These are phyloP conservation scores for Lepidonotus clava DNA, from an alignment of 2,888 invertebrate genomes.

Conservation along the genomic window DNA sequence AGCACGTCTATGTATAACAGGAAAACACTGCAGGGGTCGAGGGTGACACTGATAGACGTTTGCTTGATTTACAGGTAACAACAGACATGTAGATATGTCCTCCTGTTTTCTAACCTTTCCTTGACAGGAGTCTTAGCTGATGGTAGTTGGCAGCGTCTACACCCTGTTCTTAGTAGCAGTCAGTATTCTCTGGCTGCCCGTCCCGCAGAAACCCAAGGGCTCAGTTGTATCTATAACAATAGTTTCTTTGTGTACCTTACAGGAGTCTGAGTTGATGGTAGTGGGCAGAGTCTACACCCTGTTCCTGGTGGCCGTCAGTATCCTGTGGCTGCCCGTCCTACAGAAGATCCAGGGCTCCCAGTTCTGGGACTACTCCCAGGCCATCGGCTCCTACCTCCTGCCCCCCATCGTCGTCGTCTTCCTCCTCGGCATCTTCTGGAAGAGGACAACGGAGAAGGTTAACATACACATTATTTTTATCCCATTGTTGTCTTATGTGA, in stretches of 20 bases:
- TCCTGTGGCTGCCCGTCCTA: constrained; percentile 80
- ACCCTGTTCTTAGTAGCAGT: constrained; percentile 55
- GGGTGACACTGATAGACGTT: too few species aligned
- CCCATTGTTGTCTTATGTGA: too few species aligned
- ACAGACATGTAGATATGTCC: too few species aligned
- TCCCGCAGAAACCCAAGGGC: constrained; percentile 78
- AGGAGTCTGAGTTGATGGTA: constrained; percentile 65
- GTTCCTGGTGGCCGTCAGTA: constrained; percentile 65
- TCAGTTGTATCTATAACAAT: constrained; percentile 65
- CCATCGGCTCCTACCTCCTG: constrained; percentile 77
- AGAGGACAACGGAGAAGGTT: constrained; percentile 77
- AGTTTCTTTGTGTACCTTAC: not conserved
- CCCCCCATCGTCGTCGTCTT: constrained; percentile 80
- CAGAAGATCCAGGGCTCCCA: constrained; percentile 78
- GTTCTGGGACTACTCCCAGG: constrained; percentile 78
- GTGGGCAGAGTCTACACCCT: constrained; percentile 75
- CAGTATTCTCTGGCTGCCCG: constrained; percentile 80
- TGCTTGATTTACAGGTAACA: too few species aligned
- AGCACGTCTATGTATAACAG: too few species aligned
- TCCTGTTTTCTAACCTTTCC: too few species aligned
- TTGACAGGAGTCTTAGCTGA: not conserved
- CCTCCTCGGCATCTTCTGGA: constrained; percentile 77
- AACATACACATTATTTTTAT: too few species aligned
- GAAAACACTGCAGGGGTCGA: too few species aligned
- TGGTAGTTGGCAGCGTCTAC: not conserved